Base-by-base conservation (phyloP, 2,113 vertebrate species). In the Amazona vittata region DNA sequence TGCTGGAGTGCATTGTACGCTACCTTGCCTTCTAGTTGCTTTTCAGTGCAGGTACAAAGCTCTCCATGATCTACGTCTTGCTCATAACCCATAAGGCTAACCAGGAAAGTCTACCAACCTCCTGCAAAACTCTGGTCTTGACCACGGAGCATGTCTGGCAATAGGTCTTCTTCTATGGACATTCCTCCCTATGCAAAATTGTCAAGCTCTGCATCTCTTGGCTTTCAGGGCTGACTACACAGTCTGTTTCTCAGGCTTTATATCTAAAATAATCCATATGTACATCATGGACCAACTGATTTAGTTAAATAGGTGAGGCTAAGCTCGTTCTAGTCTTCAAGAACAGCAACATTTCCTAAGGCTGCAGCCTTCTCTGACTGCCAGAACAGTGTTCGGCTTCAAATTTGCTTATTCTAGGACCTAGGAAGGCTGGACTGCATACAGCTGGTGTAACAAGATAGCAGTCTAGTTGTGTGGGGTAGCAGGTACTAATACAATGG, bases 361-460 rank as follows among this genome's bases (percentile, higher is more conserved):
- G 17, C 44, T 81, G 33, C 44, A 80, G 47, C 10, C 41, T 86
- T 16, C 70, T 78, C 39, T 44, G 29, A 15, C 37, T 52, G 15
- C 44, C 68, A 24, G 69, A 86, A 12, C n/a, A 77, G 26, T 9
- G 8, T 50, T 86, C 22, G 89, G 41, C 71, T 90, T 94, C 37
- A 60, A 4, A 33, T 75, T 83, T 90, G 15, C 31, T 70, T 77
- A 15, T 59, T 74, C 70, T 83, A 35, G 43, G 15, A 75, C n/a
- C 25, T 57, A 14, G 18, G 26, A 81, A 79, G 15, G 18, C 46
- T 67, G 47, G 28, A 39, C 25, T 37, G 25, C 6, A 0, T 57
- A 9, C 0, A 0, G 22, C 5, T 46, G 16, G 26, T 44, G 22
- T 71, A 62, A 35, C 1, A 4, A 60, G 50, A 31, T 67, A 86